Evolutionary conservation across 2,888 invertebrate species (phyloP), one percentile per base, ranked within the genome.

Genomic region (Melikaiella ostensackeni): DNA sequence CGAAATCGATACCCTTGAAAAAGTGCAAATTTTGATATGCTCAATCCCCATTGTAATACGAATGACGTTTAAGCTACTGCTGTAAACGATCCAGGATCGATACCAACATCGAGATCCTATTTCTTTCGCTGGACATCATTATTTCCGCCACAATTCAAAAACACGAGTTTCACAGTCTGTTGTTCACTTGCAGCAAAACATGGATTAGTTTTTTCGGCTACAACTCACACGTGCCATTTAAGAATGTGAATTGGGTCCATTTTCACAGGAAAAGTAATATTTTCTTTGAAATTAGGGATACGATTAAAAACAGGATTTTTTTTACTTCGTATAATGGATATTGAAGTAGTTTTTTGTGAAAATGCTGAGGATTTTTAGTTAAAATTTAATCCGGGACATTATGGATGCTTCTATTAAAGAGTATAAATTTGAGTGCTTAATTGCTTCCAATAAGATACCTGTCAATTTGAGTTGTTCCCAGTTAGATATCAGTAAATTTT

Each of bases 1-100:
- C 70, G 85, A 80, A 85, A 85, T 80, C 84, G 85, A 85, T 84
- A 85, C 80, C 62, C 38, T 38, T 74, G 73, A 19, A 81, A 82
- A 83, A 77, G 76, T 84, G 83, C 83, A 81, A 81, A 70, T 70
- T 70, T 70, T 50, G 19, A 42, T 50, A 24, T 42, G 46, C 24
- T 46, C 42, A 19, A 70, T 42, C 46, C n/a, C 30, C 27, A 70
- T 70, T 70, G 70, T 70, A 27, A 8, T 27, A 33, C 9, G 9
- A 63, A 35, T 63, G 33, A 11, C 62, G 62, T 63, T 63, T 35
- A 2, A 63, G 64, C 42, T 42, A 46, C 35, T 64, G 3, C 13
- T 64, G 19, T 19, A 50, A 50, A 30, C 46, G 46, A 66, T 66
- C 24, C n/a, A 46, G 46, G 27, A 46, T 70, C 70, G 30, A 50